Conservation (phyloP, 1,140 invertebrate genomes). For the Conus betulinus region DNA sequence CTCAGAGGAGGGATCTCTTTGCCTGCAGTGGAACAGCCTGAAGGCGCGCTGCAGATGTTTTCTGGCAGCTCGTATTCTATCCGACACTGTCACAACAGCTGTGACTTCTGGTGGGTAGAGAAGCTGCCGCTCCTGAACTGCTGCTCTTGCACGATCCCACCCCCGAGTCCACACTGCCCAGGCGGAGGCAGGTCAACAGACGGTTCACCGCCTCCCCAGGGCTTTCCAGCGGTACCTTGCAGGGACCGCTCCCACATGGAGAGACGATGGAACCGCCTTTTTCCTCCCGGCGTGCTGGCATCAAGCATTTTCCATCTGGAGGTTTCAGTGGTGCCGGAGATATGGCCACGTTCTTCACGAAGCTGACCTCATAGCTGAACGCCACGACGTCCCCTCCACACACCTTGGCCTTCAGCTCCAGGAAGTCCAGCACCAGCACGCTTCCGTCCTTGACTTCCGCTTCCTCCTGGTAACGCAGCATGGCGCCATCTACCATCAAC, state of each 20-base stretch:
- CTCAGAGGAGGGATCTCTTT: neutral
- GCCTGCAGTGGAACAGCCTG: neutral
- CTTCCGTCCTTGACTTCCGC: constrained; percentile 31
- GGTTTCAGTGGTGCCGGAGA: neutral
- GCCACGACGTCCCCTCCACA: constrained; percentile 5
- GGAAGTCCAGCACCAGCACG: constrained; percentile 28
- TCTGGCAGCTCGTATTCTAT: constrained; percentile 21
- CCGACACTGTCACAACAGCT: neutral
- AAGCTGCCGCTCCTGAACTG: neutral
- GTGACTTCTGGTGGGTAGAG: no score
- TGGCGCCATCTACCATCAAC: constrained; percentile 22
- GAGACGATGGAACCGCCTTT: neutral
- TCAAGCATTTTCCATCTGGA: neutral
- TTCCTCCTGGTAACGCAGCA: constrained; percentile 22
- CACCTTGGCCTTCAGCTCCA: constrained; percentile 30
- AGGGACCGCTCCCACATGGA: neutral
- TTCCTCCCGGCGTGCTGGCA: neutral
- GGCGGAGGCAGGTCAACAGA: neutral
- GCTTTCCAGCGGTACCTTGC: neutral
- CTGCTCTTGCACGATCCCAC: no score
- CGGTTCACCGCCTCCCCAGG: neutral
- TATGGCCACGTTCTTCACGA: constrained; percentile 21
- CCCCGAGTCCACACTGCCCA: neutral
- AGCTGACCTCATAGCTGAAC: constrained; percentile 25
- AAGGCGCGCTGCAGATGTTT: neutral